Conservation (phyloP, 92 coral and sea anemone genomes). For the Porites lobata region DNA sequence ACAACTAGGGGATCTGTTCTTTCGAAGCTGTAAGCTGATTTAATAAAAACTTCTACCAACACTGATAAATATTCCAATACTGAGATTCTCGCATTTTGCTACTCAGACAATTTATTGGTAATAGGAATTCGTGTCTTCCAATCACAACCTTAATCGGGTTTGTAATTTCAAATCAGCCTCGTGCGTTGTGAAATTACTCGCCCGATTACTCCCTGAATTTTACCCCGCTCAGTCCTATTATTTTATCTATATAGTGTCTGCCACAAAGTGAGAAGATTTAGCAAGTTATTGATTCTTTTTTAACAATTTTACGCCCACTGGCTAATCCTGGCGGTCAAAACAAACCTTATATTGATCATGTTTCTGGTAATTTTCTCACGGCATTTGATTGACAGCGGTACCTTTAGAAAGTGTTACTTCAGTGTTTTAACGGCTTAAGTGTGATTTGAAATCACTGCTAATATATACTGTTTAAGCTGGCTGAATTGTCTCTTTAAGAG, state of each 20-base stretch:
- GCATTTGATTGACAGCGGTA: slow-evolving; percentile 13
- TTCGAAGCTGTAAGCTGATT: too few species aligned
- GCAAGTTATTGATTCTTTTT: neutral
- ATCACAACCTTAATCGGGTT: too few species aligned
- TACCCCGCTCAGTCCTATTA: too few species aligned
- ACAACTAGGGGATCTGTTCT: too few species aligned
- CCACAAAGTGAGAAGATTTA: slow-evolving; percentile 1
- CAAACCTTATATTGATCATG: neutral
- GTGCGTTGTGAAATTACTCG: too few species aligned
- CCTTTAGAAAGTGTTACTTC: neutral
- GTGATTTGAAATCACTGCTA: slow-evolving; percentile 4
- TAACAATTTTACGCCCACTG: neutral
- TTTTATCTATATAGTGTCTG: neutral
- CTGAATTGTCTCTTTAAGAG: neutral
- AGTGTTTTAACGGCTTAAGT: slow-evolving; percentile 7
- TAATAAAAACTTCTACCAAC: too few species aligned
- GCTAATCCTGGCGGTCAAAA: slow-evolving; percentile 7
- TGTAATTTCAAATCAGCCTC: too few species aligned
- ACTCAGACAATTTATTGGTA: too few species aligned
- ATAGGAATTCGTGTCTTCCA: too few species aligned
- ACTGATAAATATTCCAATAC: too few species aligned
- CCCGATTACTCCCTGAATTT: too few species aligned
- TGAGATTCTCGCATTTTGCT: too few species aligned
- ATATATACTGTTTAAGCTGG: neutral
- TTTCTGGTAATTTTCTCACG: neutral